phyloP scores from a whole-genome alignment of 1,140 invertebrate genomes.

The Wiebesia pumilae region DNA sequence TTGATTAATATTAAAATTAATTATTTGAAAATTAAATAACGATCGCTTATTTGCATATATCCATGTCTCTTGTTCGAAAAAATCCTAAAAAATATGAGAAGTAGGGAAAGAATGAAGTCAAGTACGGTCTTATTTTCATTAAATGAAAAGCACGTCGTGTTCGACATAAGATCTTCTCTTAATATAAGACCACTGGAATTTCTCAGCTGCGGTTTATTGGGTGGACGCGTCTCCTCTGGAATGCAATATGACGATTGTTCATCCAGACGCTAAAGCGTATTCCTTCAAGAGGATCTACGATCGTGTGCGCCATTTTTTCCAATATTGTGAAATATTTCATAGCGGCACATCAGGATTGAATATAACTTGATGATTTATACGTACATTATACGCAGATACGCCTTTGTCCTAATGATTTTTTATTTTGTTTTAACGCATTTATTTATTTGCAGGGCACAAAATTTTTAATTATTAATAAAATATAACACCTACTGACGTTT shows the following conservation, averaged over 20 bases:
- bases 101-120: neutral
- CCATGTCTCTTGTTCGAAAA: neutral
- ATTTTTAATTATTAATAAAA: too few relatives aligned
- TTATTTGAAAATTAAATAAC: neutral
- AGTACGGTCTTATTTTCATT: slow-evolving; percentile 26
- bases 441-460: too few relatives aligned
- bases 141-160: slow-evolving; percentile 28
- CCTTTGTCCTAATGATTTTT: too few relatives aligned
- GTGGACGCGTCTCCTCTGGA: slow-evolving; percentile 60
- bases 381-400: too few relatives aligned
- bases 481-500: too few relatives aligned
- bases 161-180: slow-evolving; percentile 19
- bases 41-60: neutral
- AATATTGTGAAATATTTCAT: slow-evolving; percentile 22
- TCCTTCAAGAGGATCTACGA: slow-evolving; percentile 5
- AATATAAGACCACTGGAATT: slow-evolving; percentile 65
- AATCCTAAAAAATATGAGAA: neutral
- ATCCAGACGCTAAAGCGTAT: neutral
- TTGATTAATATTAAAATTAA: neutral
- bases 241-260: slow-evolving; percentile 66
- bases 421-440: too few relatives aligned
- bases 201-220: slow-evolving; percentile 66
- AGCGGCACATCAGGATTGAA: too few relatives aligned
- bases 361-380: too few relatives aligned
- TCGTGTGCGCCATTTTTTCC: neutral